phyloP scores from a whole-genome alignment of 92 coral and sea anemone genomes.

The Isaurus tuberculatus region DNA sequence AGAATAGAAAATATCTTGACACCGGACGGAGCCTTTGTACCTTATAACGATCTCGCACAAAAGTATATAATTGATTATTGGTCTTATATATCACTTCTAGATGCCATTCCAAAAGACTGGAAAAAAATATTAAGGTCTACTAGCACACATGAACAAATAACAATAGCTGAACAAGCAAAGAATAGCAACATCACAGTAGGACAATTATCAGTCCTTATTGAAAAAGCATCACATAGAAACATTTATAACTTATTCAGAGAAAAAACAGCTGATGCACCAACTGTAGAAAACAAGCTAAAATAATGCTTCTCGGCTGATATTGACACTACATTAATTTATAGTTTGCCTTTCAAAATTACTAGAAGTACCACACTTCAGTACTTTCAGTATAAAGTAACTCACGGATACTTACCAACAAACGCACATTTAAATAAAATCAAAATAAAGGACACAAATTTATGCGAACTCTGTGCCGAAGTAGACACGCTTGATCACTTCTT shows the following conservation, averaged over 20 bases:
- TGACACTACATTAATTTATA: constrained; percentile 4
- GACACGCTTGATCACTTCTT: constrained; percentile 30
- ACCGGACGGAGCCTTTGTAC: neutral
- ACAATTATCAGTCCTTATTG: neutral
- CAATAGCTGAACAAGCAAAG: neutral
- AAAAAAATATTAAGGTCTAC: neutral
- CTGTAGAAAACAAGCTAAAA: constrained; percentile 18
- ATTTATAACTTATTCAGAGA: constrained; percentile 20
- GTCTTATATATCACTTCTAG: constrained; percentile 5
- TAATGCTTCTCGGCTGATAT: neutral
- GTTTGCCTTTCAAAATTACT: constrained; percentile 13
- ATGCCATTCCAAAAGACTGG: constrained; percentile 19
- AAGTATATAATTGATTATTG: constrained; percentile 3
- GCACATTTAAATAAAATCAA: constrained; percentile 2
- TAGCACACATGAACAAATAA: neutral
- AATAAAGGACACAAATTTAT: constrained; percentile 16
- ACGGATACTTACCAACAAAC: constrained; percentile 10
- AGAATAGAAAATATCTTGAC: neutral
- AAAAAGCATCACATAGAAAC: neutral
- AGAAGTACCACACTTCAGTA: constrained; percentile 16
- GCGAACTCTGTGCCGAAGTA: constrained; percentile 8
- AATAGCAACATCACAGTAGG: constrained; percentile 6
- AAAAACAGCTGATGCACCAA: neutral
- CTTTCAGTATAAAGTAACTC: constrained; percentile 5
- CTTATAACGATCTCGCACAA: neutral